These are phyloP conservation scores for Tenthredo amoena DNA, from an alignment of 2,888 invertebrate species.

Conservation along the genomic window DNA sequence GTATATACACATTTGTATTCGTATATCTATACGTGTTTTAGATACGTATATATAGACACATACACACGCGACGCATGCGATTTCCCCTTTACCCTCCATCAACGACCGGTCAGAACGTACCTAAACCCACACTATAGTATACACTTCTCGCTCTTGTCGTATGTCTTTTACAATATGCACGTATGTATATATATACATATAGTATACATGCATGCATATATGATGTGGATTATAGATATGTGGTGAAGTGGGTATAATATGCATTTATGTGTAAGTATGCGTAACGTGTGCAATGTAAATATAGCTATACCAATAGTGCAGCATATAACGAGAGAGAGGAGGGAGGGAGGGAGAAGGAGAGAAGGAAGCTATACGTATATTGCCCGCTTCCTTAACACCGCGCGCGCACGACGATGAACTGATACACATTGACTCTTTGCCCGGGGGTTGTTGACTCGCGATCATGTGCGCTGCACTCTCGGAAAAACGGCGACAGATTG, in stretches of 20 bases:
- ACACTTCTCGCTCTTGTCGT: background rate
- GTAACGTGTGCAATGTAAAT: background rate
- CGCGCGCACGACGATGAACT: slow-evolving; percentile 6
- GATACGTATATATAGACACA: background rate
- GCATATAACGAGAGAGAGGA: background rate
- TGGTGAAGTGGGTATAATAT: too few relatives aligned
- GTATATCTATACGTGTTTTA: background rate
- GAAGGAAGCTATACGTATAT: background rate
- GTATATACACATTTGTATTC: background rate
- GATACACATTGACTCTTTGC: slow-evolving; percentile 31
- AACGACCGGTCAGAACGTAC: background rate
- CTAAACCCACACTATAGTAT: background rate
- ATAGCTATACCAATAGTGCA: background rate
- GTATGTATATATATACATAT: too few relatives aligned
- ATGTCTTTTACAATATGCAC: background rate
- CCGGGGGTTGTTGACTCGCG: slow-evolving; percentile 56
- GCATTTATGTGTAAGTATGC: background rate
- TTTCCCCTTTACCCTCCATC: background rate
- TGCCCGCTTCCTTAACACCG: slow-evolving; percentile 7
- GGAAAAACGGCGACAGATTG: slow-evolving; percentile 51
- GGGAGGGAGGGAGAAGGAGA: background rate
- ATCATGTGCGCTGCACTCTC: slow-evolving; percentile 32
- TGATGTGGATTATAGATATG: background rate
- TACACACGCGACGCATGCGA: slow-evolving; percentile 6
- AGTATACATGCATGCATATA: too few relatives aligned